Base-by-base conservation (phyloP, 2,797 vertebrate species). In the Gephyroberyx darwinii region DNA sequence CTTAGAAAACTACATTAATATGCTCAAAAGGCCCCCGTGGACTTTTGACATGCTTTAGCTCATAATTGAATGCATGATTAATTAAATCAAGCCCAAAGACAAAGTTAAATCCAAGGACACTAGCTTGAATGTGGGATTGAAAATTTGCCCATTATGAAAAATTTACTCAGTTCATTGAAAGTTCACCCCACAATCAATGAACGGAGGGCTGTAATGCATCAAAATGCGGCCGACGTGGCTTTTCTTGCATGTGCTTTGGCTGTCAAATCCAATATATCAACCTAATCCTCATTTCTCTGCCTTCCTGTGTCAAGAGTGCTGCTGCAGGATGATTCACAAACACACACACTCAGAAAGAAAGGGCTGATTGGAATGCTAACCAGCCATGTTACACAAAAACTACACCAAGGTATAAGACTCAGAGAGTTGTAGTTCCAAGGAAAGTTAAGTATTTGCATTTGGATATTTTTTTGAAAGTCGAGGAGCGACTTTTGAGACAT, bases 261-360 rank as follows among this genome's bases (percentile, higher is more conserved):
- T 77, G 71, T 75, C 81, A 75, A 78, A 81, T 83, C 84, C 82
- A 78, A 91, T 89, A 90, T 65, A 84, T 91, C 88, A 77, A 63
- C 62, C 73, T 80, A 73, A 85, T 85, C 84, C 84, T 79, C 74
- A 67, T 64, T 78, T 75, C 66, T 75, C 71, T 70, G 69, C 63
- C 77, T 81, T 62, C 75, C 75, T 71, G 82, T 75, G 52, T 89
- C 86, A 90, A 88, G 84, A 86, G 85, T 19, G 67, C 74, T 78
- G 63, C 80, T 63, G 75, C 59, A 74, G 71, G 67, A 88, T 70
- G 81, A 87, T 84, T 81, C 69, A 20, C 48, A 12, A 22, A 22
- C 41, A 60, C 22, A 43, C 70, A 73, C 33, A 56, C 77, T 67
- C 68, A 58, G 48, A 62, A 71, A 81, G 71, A 64, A 63, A 74